Base-by-base conservation (phyloP, 1,140 invertebrate genomes). In the Cherax quadricarinatus region DNA sequence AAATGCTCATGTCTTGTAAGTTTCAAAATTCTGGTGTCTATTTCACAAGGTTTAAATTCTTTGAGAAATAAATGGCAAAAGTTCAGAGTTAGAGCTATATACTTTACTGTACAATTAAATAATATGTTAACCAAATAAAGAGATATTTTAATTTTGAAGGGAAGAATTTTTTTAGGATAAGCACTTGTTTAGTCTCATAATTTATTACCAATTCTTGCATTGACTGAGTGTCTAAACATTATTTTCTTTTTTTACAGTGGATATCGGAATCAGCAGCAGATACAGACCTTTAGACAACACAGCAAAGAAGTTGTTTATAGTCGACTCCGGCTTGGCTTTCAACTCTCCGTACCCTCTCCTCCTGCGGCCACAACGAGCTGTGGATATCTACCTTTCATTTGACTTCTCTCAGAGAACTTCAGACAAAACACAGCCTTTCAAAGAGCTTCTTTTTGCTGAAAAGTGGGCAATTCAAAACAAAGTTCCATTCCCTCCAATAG, bases 281-380 rank as follows among this genome's bases (percentile, higher is more conserved):
- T 93, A 93, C 48, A 85, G 93, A 80, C 78, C 91, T 0, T 66
- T 95, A 86, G 94, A 95, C 7, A 95, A 95, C 21, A 94, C 94
- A 62, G 94, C 94, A 9, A 96, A 96, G 93, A 95, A 95, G 62
- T 93, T 96, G 51, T 96, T 95, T 93, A 94, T 96, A 93, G 96
- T 96, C 0, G 96, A 96, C 93, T 95, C 95, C 48, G 96, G 96
- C 9, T 93, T 96, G 62, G 95, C 95, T 6, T 96, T 96, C 92
- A 96, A 96, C 94, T 95, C 95, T 9, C 96, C 96, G 1, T 96
- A 95, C 92, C 96, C 96, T 10, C 94, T 95, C 9, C 94, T 96
- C 3, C 93, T 96, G 48, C 86, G 95, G 82, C 95, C 95, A 5
- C 95, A 96, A 93, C 93, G 96, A 88, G 94, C 94, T 49, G 95